Evolutionary conservation across 2,888 invertebrate genomes (phyloP), one percentile per base, ranked within the genome.

Genomic region (Liopterus haemorrhoidalis): DNA sequence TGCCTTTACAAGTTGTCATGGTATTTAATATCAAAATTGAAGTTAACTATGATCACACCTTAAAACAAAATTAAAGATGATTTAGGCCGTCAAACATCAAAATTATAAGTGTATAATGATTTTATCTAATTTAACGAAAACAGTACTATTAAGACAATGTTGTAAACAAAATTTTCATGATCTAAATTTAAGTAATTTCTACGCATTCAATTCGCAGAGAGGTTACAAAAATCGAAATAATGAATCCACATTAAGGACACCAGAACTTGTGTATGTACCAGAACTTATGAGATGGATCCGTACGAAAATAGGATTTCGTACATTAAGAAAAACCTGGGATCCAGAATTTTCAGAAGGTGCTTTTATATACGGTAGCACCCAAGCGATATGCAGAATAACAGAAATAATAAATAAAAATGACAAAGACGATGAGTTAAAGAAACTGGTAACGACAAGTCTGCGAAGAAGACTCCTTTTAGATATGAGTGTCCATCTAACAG

Each of bases 261-360:
- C 67, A 0, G 66, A 66, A 39, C 50, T 67, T 25, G 61, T 69
- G 20, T 69, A 68, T 52, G 59, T 68, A 20, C 69, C 69, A 1
- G 64, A 65, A 43, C 40, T 69, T 5, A 51, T 64, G 11, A 57
- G 66, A 51, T 69, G 67, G 67, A 35, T 68, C 18, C 64, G 59
- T 49, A 63, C 62, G 21, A 69, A 69, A 52, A 50, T 66, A 5
- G 61, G 61, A 40, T 60, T 69, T 32, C 66, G 64, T 50, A 57
- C 62, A 43, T 50, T 69, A 30, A 58, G 63, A 48, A 61, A 57
- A 42, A 56, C 57, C 5, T 68, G 66, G 66, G 69, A 69, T 50
- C 63, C 65, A 1, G 65, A 68, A 3, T 69, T 69, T 49, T 58
- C 62, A n/a, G 69, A 69, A 57, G 69, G 69, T 0, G 66, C 65